Evolutionary conservation across 2,797 vertebrate genomes (phyloP).

Genomic region (Malurus splendens): DNA sequence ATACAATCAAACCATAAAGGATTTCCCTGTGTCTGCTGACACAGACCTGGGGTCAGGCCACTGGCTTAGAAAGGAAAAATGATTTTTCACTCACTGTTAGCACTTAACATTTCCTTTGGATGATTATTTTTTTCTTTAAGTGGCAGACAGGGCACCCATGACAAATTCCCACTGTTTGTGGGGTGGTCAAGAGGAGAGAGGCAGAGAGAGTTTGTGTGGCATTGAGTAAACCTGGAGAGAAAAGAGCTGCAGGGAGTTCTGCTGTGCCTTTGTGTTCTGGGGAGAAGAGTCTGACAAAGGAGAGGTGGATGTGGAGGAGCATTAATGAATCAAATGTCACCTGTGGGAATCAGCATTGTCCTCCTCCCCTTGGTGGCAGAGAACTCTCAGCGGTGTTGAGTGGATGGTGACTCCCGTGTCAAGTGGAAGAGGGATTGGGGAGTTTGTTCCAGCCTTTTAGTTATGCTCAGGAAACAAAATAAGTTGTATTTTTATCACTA

Average conservation of each 20-base stretch:
- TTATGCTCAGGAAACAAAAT: background rate
- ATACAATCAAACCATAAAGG: background rate
- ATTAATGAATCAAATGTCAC: background rate
- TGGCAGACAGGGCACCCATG: constrained; percentile 2
- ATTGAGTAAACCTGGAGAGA: background rate
- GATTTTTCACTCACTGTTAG: background rate
- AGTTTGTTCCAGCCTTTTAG: background rate
- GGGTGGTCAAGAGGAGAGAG: constrained; percentile 28
- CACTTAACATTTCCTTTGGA: background rate
- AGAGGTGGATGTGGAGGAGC: background rate
- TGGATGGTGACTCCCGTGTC: background rate
- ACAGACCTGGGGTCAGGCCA: background rate
- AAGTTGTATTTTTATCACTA: background rate
- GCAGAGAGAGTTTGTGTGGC: background rate
- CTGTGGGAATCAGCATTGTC: background rate
- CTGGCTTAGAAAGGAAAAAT: background rate
- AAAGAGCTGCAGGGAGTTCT: constrained; percentile 18
- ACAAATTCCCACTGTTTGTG: background rate
- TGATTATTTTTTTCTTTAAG: background rate
- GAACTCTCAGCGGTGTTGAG: background rate
- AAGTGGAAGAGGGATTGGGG: background rate
- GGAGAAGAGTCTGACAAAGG: background rate
- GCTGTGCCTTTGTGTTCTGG: background rate
- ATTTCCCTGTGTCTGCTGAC: background rate
- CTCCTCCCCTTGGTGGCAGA: background rate